Evolutionary conservation across 1,140 invertebrate genomes (phyloP).

Genomic region (Zaprionus inermis): DNA sequence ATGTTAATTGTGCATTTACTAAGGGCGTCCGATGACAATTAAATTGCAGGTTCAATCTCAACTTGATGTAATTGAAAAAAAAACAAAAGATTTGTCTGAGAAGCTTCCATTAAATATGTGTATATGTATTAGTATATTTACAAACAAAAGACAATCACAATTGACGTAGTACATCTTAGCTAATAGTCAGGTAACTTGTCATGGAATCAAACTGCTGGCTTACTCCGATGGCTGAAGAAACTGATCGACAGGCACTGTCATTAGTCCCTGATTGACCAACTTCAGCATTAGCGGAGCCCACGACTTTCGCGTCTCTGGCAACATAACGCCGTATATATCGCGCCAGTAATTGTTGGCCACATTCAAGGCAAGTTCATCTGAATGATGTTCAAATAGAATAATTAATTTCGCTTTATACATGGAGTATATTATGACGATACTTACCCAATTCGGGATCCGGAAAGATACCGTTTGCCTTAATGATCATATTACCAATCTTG

Average conservation of each 20-base stretch:
- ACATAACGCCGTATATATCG: constrained; percentile 72
- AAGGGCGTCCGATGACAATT: constrained; percentile 44
- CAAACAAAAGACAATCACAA: constrained; percentile 42
- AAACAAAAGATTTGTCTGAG: constrained; percentile 13
- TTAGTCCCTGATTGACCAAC: constrained; percentile 65
- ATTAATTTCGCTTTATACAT: background rate
- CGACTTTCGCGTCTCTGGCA: constrained; percentile 73
- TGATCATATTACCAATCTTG: constrained; percentile 64
- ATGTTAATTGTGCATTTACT: constrained; percentile 28
- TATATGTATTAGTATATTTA: constrained; percentile 8
- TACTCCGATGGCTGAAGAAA: constrained; percentile 41
- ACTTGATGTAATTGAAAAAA: constrained; percentile 17
- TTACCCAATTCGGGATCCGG: constrained; percentile 78
- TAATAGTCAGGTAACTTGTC: background rate
- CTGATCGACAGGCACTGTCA: constrained; percentile 68
- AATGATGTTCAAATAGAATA: background rate
- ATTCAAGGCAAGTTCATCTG: constrained; percentile 74
- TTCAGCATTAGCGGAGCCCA: constrained; percentile 73
- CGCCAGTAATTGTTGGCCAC: constrained; percentile 82
- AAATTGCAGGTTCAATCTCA: constrained; percentile 22
- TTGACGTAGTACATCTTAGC: background rate
- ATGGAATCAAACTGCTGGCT: background rate
- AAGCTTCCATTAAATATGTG: constrained; percentile 20
- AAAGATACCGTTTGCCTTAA: constrained; percentile 78
- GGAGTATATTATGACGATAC: background rate